Evolutionary conservation across 1,140 invertebrate genomes (phyloP).

Genomic region (Galleria mellonella): DNA sequence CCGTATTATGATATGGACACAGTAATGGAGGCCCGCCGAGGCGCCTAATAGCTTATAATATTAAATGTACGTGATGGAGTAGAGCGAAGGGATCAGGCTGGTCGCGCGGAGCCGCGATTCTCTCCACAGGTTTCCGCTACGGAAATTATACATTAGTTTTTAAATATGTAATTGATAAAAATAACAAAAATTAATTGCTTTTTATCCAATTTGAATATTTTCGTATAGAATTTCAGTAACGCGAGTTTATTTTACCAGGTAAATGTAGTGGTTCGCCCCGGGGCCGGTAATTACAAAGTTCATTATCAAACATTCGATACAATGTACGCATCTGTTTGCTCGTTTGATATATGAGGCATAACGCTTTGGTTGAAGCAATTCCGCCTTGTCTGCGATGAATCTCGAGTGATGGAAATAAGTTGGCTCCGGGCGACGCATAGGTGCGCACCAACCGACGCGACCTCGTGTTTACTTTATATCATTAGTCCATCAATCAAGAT

Average conservation of each 20-base stretch:
- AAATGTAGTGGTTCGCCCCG: too few relatives aligned
- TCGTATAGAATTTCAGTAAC: too few relatives aligned
- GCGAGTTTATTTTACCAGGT: too few relatives aligned
- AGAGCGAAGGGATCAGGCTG: constrained; percentile 21
- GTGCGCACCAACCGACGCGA: constrained; percentile 26
- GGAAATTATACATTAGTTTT: constrained; percentile 38
- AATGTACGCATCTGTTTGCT: constrained; percentile 8
- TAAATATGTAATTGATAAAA: too few relatives aligned
- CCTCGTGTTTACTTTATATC: constrained; percentile 61
- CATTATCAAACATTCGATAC: constrained; percentile 2
- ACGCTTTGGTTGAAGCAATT: constrained; percentile 17
- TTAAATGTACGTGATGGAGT: constrained; percentile 63
- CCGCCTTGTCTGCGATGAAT: constrained; percentile 15
- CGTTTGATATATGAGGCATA: constrained; percentile 19
- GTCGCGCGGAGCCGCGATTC: constrained; percentile 15
- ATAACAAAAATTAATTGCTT: too few relatives aligned
- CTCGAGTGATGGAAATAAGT: constrained; percentile 23
- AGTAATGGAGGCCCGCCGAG: constrained; percentile 65
- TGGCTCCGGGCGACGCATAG: constrained; percentile 22
- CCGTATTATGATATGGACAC: constrained; percentile 72
- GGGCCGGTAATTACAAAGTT: constrained; percentile 1
- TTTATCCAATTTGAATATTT: too few relatives aligned
- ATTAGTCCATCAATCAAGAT: constrained; percentile 71
- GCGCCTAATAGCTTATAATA: constrained; percentile 71
- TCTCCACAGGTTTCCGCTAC: constrained; percentile 25